Percentiles rank a stretch among this genome's conserved stretches.
These are phyloP conservation scores for Coleophora deauratella DNA, from an alignment of 2,888 invertebrate species.

Conservation along the genomic window DNA sequence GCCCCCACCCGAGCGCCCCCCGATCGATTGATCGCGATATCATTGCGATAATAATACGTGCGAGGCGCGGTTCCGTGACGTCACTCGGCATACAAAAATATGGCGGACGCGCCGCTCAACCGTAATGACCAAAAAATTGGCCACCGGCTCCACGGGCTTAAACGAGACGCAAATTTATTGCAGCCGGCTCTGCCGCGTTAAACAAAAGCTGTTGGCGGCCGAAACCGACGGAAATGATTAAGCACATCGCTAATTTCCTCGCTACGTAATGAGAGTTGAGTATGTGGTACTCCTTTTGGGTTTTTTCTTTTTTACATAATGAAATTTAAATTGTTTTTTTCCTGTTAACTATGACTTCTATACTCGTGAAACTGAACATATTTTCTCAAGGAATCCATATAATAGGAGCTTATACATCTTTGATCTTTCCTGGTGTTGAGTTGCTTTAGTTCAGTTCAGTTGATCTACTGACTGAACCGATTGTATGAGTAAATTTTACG, in stretches of 20 bases:
- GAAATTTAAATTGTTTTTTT: no score
- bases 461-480: no score
- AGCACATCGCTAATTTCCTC: neutral
- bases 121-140: conserved; percentile 29
- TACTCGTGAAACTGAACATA: no score
- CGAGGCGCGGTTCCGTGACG: conserved; percentile 46
- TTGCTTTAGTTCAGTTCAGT: no score
- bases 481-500: no score
- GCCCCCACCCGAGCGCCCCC: conserved; percentile 29
- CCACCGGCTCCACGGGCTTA: conserved; percentile 21
- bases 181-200: neutral
- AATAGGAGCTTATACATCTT: no score
- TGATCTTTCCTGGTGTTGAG: no score
- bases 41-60: conserved; percentile 73
- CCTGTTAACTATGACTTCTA: no score
- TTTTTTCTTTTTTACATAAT: no score
- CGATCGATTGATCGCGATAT: conserved; percentile 73
- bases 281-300: no score
- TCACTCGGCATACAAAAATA: conserved; percentile 48
- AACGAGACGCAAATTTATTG: conserved; percentile 9
- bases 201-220: neutral
- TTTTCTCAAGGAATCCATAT: no score
- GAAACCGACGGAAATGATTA: neutral
- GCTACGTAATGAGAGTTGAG: neutral
- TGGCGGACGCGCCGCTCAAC: conserved; percentile 35